phyloP scores from a whole-genome alignment of 2,797 vertebrate genomes.

The Poecile montanus region DNA sequence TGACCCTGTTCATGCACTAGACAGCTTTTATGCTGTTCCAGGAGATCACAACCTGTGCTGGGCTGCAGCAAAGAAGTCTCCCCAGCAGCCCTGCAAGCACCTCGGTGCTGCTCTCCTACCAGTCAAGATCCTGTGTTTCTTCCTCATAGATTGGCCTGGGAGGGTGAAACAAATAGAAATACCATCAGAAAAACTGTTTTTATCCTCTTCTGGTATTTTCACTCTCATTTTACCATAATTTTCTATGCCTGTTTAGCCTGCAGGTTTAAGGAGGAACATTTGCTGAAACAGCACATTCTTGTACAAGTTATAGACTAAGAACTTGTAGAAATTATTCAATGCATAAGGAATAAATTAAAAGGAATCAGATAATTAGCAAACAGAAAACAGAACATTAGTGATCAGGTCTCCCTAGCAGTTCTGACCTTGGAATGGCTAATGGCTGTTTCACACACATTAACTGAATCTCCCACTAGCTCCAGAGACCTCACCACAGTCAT shows the following conservation, averaged over 20 bases:
- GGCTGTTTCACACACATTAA: background rate
- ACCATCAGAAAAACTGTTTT: background rate
- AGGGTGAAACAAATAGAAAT: background rate
- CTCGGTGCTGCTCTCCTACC: background rate
- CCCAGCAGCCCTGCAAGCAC: background rate
- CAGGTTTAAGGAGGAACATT: background rate
- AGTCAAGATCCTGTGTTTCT: background rate
- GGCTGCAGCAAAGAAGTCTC: background rate
- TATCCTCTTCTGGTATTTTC: background rate
- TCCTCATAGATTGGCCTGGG: background rate
- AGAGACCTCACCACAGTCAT: background rate
- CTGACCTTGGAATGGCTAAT: background rate
- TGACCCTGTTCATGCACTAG: background rate
- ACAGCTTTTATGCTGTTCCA: background rate
- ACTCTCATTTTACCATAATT: background rate
- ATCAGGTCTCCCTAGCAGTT: background rate
- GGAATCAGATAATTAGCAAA: conserved; percentile 4
- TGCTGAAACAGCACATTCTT: conserved; percentile 7
- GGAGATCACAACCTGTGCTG: background rate
- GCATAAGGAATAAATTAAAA: conserved; percentile 24
- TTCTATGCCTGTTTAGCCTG: background rate
- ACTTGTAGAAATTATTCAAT: background rate
- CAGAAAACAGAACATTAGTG: background rate
- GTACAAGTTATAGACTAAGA: background rate
- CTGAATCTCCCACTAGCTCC: background rate